Evolutionary conservation across 2,113 vertebrate species (phyloP), one percentile per base, ranked within the genome.

Genomic region (Hypanus sabinus): DNA sequence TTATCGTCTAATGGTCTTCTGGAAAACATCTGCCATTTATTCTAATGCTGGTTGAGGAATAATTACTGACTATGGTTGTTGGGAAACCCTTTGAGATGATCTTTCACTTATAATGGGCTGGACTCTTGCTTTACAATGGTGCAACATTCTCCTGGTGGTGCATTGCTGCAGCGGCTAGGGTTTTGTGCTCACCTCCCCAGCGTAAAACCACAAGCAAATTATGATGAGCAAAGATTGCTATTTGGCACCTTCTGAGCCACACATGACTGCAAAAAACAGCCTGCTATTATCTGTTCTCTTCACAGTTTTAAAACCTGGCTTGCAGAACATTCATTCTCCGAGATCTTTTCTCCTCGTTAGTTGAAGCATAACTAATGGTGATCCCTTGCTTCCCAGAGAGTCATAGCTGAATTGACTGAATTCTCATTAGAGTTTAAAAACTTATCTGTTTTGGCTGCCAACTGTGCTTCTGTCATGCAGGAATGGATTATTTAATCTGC

Each of bases 351-450:
- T 93, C 20, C 68, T 93, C 68, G 12, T 20, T 73, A 71, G 36
- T 11, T 36, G 33, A 5, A 73, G 91, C 91, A 36, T 73, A 75
- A 93, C 91, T 93, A 93, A 93, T 93, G 91, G 73, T 93, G 91
- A 93, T 93, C 68, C 91, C 36, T 71, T 36, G 68, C 91, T 93
- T 93, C 68, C 91, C 68, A 93, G 91, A 93, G 62, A 93, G 91
- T 73, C 91, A 93, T 93, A 93, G 91, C 70, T 93, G 91, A 93
- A 36, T 75, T 73, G 70, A 93, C 91, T 46, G 70, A 93, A 73
- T 93, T 93, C 91, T 93, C 91, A 93, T 93, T 75, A 93, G 91
- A 71, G 22, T 73, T 93, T 93, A 73, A 30, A 93, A 93, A 93
- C 68, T 93, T 93, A 73, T 93, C 91, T 93, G 60, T 93, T 93